These are phyloP conservation scores for Syrmaticus mikado DNA, from an alignment of 2,113 vertebrate species.

Conservation along the genomic window DNA sequence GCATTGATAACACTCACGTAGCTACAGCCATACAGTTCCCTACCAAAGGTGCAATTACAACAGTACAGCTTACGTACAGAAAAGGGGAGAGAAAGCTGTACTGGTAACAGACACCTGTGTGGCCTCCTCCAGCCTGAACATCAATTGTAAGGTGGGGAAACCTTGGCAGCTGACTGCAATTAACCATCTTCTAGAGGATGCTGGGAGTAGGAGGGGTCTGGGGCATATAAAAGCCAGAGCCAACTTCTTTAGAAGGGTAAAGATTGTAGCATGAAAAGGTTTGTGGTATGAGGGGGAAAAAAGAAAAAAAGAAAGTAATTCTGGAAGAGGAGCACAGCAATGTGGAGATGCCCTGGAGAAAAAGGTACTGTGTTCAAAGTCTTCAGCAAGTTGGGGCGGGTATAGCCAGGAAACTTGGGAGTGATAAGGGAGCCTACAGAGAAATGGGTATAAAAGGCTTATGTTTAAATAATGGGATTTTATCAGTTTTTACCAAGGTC, in stretches of 20 bases:
- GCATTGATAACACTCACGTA: not conserved
- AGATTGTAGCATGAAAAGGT: not conserved
- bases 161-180: constrained; percentile 23
- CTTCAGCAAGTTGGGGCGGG: constrained; percentile 22
- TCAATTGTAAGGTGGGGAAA: not conserved
- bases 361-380: constrained; percentile 19
- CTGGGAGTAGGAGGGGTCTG: not conserved
- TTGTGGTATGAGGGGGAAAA: not conserved
- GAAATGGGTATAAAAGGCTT: not conserved
- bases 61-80: not conserved
- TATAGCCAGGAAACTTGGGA: constrained; percentile 14
- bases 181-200: not conserved
- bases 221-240: constrained; percentile 2
- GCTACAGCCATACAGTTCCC: not conserved
- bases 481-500: not conserved
- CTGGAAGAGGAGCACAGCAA: not conserved
- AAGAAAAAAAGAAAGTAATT: not conserved
- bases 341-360: not conserved
- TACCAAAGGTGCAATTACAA: not conserved
- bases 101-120: not conserved
- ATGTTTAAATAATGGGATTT: constrained; percentile 6
- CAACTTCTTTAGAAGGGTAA: not conserved
- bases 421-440: not conserved
- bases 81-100: not conserved
- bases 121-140: not conserved